Conservation (phyloP, 2,113 vertebrate genomes). For the Aspidoscelis tigris region DNA sequence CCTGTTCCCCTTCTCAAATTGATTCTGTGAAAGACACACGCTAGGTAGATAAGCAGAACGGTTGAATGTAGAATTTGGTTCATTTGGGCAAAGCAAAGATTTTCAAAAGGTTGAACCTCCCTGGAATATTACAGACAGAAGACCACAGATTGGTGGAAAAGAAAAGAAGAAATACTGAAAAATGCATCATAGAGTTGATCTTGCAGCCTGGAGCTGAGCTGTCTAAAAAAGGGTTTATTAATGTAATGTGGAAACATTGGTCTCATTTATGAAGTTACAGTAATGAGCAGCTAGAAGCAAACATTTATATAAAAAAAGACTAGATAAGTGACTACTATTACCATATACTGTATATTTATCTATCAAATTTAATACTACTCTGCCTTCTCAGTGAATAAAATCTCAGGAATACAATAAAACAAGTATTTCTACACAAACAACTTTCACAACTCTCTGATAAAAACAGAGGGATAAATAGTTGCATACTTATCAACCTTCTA, state of each 20-base stretch:
- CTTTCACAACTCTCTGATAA: too few species aligned
- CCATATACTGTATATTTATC: constrained; percentile 15
- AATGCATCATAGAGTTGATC: constrained; percentile 48
- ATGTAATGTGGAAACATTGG: constrained; percentile 53
- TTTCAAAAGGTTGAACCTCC: constrained; percentile 22
- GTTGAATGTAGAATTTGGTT: constrained; percentile 20
- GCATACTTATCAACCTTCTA: too few species aligned
- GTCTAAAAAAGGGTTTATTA: constrained; percentile 61
- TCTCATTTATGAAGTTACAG: constrained; percentile 65
- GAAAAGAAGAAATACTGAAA: constrained; percentile 30
- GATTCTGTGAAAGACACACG: constrained; percentile 29
- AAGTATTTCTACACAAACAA: too few species aligned
- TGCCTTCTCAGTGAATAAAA: too few species aligned
- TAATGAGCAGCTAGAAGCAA: constrained; percentile 56
- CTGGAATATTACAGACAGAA: not conserved
- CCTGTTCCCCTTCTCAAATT: not conserved
- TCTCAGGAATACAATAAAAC: too few species aligned
- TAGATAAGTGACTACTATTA: constrained; percentile 58
- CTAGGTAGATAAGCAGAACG: not conserved
- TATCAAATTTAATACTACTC: too few species aligned
- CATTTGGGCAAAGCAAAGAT: constrained; percentile 4
- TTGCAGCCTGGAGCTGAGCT: constrained; percentile 56
- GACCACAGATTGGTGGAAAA: constrained; percentile 23
- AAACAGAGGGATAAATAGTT: too few species aligned
- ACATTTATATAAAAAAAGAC: constrained; percentile 46